Percentiles rank a stretch among this genome's conserved stretches.
These are phyloP conservation scores for Smutsia temminckii DNA, from an alignment of 2,797 vertebrate species.

Conservation along the genomic window DNA sequence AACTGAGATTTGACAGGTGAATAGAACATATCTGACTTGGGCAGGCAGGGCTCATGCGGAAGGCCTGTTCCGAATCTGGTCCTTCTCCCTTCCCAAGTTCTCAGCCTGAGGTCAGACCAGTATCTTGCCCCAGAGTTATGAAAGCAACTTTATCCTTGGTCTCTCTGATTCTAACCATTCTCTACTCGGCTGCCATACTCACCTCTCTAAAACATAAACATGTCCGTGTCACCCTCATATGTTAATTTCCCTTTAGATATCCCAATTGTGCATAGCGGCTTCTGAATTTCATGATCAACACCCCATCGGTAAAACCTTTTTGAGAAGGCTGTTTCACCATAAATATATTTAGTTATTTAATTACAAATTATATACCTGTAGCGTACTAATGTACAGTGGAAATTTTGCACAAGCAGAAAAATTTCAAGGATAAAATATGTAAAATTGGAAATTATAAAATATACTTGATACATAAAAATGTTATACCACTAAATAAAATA, in stretches of 20 bases:
- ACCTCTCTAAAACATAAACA: background rate
- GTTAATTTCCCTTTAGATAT: background rate
- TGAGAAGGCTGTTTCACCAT: background rate
- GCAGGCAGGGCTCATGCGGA: background rate
- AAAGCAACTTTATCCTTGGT: background rate
- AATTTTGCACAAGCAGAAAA: background rate
- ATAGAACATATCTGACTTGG: background rate
- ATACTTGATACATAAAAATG: background rate
- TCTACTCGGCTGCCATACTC: background rate
- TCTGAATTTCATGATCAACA: background rate
- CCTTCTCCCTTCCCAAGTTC: background rate
- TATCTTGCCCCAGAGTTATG: background rate
- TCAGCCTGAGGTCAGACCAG: background rate
- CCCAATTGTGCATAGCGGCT: background rate
- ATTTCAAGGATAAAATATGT: constrained; percentile 43
- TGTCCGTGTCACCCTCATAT: background rate
- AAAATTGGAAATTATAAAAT: constrained; percentile 18
- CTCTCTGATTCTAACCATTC: background rate
- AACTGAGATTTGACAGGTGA: background rate
- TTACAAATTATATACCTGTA: background rate
- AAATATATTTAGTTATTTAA: background rate
- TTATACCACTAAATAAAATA: constrained; percentile 47
- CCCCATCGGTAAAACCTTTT: background rate
- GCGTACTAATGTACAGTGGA: background rate
- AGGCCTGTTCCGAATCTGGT: background rate